phyloP scores from a whole-genome alignment of 2,797 vertebrate genomes.

The Spinus olivaceus region DNA sequence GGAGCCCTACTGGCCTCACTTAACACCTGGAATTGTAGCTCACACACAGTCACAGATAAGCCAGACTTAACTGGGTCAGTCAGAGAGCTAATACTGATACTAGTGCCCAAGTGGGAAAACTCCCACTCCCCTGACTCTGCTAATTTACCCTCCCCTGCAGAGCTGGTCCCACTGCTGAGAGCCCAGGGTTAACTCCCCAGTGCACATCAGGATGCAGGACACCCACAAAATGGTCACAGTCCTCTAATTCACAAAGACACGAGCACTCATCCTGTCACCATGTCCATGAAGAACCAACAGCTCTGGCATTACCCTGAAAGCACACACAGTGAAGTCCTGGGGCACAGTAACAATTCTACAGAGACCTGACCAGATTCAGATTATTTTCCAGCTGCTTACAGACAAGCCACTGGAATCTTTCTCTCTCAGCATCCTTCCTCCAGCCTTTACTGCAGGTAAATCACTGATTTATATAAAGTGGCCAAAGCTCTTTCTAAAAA shows the following conservation, averaged over 20 bases:
- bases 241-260: not conserved
- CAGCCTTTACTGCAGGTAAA: not conserved
- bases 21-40: not conserved
- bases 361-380: not conserved
- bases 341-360: not conserved
- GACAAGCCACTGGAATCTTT: not conserved
- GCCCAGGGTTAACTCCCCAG: not conserved
- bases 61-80: not conserved
- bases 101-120: not conserved
- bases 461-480: not conserved
- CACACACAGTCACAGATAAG: not conserved
- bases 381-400: not conserved
- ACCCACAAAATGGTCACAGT: not conserved
- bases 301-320: not conserved
- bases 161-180: not conserved
- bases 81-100: not conserved
- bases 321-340: not conserved
- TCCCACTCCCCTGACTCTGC: not conserved
- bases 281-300: not conserved
- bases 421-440: not conserved
- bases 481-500: not conserved
- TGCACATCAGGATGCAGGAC: accelerated
- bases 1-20: not conserved
- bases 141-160: not conserved
- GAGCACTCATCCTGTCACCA: not conserved